These are phyloP conservation scores for Acrossocheilus wenchowensis DNA, from an alignment of 2,797 vertebrate species.

Conservation along the genomic window DNA sequence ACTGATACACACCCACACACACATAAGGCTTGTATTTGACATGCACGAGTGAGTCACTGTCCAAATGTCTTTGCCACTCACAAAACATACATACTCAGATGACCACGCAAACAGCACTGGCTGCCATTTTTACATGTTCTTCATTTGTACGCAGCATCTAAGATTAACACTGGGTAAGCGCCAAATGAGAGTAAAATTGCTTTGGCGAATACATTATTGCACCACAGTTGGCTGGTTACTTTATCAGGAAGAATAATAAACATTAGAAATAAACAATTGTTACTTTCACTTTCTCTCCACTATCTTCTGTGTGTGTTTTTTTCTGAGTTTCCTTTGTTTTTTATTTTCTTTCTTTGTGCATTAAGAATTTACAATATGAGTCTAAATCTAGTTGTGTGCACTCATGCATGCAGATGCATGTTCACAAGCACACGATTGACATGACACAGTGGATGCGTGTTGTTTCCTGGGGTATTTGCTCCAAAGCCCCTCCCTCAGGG, in stretches of 20 bases:
- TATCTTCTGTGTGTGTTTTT: not conserved
- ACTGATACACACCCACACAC: not conserved
- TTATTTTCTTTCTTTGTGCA: not conserved
- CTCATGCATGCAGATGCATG: not conserved
- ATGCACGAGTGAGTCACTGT: not conserved
- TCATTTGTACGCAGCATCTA: not conserved
- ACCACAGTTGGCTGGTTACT: not conserved
- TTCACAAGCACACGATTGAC: not conserved
- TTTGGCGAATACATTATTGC: not conserved
- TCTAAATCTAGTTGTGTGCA: not conserved
- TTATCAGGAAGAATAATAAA: not conserved
- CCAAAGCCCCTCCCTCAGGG: not conserved
- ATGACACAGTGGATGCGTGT: not conserved
- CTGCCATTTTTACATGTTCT: not conserved
- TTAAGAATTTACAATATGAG: not conserved
- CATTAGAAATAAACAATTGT: not conserved
- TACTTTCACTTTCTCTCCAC: not conserved
- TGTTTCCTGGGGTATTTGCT: not conserved
- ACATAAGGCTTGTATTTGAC: not conserved
- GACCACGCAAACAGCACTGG: not conserved
- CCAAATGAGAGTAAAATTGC: not conserved
- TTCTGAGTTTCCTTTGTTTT: not conserved
- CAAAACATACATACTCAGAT: not conserved
- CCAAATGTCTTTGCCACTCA: conserved; percentile 1
- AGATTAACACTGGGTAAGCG: not conserved